Evolutionary conservation across 1,140 invertebrate species (phyloP), one percentile per base, ranked within the genome.

Genomic region (Phymorhynchus buccinoides): DNA sequence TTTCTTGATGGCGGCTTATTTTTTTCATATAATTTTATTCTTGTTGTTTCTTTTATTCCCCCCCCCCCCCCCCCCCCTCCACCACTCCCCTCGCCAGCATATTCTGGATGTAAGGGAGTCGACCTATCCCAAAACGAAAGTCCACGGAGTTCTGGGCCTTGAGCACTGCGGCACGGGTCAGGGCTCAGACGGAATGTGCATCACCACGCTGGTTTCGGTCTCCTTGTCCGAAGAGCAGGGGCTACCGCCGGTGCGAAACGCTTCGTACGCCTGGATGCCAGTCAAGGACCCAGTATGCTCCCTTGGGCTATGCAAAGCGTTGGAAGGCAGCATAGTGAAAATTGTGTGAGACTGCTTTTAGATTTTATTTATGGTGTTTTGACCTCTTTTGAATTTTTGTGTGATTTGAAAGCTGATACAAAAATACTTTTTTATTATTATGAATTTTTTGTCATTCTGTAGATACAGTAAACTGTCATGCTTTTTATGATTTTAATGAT

Each of bases 181-280:
- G 3, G 9, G 35, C 2, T 14, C 35, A 2, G 73, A 75, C 37
- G 73, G 73, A 37, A 41, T 75, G 35, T 75, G 73, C 37, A 41
- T 75, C 73, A 75, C 73, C 73, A 75, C 73, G 73, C 73, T 75
- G 3, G 73, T 41, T 16, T 75, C 73, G 12, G 3, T 75, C 1
- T 9, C 9, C 1, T 14, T 75, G 73, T 27, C 73, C 14, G 32
- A 35, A 1, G 16, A 41, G 9, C 14, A 6, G 18, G 73, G 37
- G 37, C 37, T 75, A 16, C 73, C 73, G 2, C 3, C 73, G 14
- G 35, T 75, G 39, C 35, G 37, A 75, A 37, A 41, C 16, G 35
- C 16, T 9, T 75, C 73, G 16, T 75, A 41, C 30, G 7, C 35
- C 0, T 75, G 73, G 73, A 37, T 75, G 2, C 12, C 73, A 12